Evolutionary conservation across 2,888 invertebrate species (phyloP).

Genomic region (Cistogaster globosa): DNA sequence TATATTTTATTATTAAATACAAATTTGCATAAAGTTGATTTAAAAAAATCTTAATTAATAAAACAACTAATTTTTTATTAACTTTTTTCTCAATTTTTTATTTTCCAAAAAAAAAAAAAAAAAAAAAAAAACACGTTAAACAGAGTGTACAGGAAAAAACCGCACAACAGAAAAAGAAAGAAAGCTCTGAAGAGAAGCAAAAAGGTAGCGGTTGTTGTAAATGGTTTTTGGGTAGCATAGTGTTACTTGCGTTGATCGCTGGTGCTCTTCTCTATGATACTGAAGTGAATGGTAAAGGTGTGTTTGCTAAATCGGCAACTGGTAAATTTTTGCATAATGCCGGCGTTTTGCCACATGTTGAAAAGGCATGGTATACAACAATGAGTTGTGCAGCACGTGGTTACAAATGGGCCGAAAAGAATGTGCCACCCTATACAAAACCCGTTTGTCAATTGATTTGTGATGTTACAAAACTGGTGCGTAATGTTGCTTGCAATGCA

Average conservation of each 20-base stretch:
- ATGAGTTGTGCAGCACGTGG: constrained; percentile 86
- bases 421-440: constrained; percentile 87
- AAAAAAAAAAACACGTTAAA: neutral
- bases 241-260: constrained; percentile 85
- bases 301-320: constrained; percentile 88
- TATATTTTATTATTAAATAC: neutral
- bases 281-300: constrained; percentile 86
- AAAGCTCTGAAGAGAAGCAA: constrained; percentile 75
- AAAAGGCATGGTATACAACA: constrained; percentile 86
- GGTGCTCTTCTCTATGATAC: constrained; percentile 87
- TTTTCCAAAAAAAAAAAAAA: neutral
- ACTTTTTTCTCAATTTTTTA: constrained; percentile 31
- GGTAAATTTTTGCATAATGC: constrained; percentile 87
- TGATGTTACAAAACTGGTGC: constrained; percentile 85
- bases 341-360: constrained; percentile 86
- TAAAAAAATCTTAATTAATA: constrained; percentile 1
- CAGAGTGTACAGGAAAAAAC: constrained; percentile 80
- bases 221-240: constrained; percentile 87
- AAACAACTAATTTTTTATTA: constrained; percentile 12
- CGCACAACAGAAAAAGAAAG: constrained; percentile 80
- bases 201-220: constrained; percentile 84
- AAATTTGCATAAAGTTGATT: neutral
- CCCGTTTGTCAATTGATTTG: constrained; percentile 86
- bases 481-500: constrained; percentile 84
- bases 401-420: constrained; percentile 87